Evolutionary conservation across 2,888 invertebrate genomes (phyloP).

Genomic region (Chrysina gloriosa): DNA sequence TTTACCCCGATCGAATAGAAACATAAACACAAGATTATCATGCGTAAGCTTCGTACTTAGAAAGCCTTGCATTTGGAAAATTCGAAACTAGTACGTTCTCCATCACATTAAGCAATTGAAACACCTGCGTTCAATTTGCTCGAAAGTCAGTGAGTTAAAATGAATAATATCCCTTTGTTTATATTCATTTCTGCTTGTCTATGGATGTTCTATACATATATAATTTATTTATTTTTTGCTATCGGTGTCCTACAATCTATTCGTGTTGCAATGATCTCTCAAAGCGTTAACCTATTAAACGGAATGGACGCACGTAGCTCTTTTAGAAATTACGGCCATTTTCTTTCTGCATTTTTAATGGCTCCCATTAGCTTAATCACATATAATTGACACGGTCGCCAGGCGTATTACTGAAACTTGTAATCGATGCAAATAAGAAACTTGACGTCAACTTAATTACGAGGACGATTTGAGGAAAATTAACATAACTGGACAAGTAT

Average conservation of each 20-base stretch:
- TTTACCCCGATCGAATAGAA: no score
- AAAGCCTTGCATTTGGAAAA: no score
- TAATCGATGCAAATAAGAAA: slow-evolving; percentile 37
- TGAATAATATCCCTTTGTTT: background rate
- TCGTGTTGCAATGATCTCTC: slow-evolving; percentile 1
- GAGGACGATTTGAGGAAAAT: slow-evolving; percentile 36
- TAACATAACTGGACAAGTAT: slow-evolving; percentile 30
- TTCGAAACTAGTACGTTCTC: no score
- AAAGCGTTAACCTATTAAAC: slow-evolving; percentile 18
- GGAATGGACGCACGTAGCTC: background rate
- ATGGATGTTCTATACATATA: background rate
- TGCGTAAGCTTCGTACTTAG: no score
- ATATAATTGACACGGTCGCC: slow-evolving; percentile 43
- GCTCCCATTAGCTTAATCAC: slow-evolving; percentile 43
- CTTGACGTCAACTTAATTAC: slow-evolving; percentile 41
- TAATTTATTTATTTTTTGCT: background rate
- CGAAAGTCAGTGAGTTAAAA: background rate
- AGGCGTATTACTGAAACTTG: slow-evolving; percentile 28
- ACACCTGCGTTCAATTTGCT: background rate
- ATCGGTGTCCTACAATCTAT: slow-evolving; percentile 2
- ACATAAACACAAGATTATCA: no score
- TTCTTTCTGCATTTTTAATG: slow-evolving; percentile 37
- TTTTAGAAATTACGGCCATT: slow-evolving; percentile 33
- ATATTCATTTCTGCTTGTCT: background rate
- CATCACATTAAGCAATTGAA: no score